Evolutionary conservation across 2,888 invertebrate genomes (phyloP).

Genomic region (Cheilosia urbana): DNA sequence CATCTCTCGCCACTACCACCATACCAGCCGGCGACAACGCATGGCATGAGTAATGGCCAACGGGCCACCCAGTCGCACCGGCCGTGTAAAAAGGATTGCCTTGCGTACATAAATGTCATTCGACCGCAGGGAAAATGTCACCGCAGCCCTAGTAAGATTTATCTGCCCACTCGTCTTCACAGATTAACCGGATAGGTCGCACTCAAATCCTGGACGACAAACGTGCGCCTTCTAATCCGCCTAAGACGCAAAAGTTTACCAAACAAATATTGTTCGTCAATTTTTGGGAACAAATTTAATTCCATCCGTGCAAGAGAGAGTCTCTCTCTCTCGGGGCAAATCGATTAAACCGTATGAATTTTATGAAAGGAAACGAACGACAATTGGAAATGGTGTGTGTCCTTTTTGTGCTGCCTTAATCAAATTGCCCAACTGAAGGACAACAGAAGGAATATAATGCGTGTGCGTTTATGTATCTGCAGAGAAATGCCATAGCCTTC

Average conservation of each 20-base stretch:
- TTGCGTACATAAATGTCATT: neutral
- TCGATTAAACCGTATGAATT: constrained; percentile 61
- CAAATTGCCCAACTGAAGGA: constrained; percentile 68
- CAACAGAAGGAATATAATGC: constrained; percentile 56
- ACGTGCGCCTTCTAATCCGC: constrained; percentile 29
- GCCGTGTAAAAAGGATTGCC: constrained; percentile 1
- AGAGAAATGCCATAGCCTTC: constrained; percentile 36
- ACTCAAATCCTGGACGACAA: constrained; percentile 11
- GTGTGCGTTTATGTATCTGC: neutral
- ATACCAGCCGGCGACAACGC: constrained; percentile 4
- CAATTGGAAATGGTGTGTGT: constrained; percentile 21
- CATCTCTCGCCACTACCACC: neutral
- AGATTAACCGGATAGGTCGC: constrained; percentile 57
- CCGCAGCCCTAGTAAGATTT: neutral
- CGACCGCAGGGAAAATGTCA: constrained; percentile 5
- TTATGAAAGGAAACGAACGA: constrained; percentile 46
- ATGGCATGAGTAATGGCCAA: constrained; percentile 23
- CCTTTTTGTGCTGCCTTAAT: constrained; percentile 14
- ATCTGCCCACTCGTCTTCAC: neutral
- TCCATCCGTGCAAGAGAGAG: constrained; percentile 1
- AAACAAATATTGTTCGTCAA: constrained; percentile 57
- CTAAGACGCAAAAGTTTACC: constrained; percentile 52
- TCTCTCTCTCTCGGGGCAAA: constrained; percentile 43
- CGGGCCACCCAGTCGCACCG: neutral
- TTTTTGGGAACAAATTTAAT: constrained; percentile 32